Evolutionary conservation across 1,140 invertebrate species (phyloP).

Genomic region (Yoshiicerus persimilis): DNA sequence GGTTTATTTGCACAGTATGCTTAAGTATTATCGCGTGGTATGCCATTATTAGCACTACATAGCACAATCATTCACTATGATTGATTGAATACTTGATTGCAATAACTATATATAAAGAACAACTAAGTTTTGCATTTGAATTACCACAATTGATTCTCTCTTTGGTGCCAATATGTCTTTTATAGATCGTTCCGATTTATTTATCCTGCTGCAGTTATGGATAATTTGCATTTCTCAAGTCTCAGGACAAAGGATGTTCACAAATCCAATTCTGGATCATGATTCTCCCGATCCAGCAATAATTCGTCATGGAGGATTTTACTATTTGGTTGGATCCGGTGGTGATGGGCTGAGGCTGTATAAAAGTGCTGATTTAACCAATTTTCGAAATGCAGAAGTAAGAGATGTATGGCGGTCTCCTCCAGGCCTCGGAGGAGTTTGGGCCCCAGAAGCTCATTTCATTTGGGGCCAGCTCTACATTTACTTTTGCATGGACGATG

Average conservation of each 20-base stretch:
- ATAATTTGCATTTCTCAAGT: background rate
- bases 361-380: constrained; percentile 18
- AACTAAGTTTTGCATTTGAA: too few relatives aligned
- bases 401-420: background rate
- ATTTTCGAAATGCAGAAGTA: constrained; percentile 26
- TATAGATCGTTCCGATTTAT: too few relatives aligned
- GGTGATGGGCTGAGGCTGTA: constrained; percentile 6
- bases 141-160: too few relatives aligned
- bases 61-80: too few relatives aligned
- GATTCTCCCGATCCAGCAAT: constrained; percentile 31
- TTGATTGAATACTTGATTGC: too few relatives aligned
- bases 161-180: too few relatives aligned
- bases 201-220: too few relatives aligned
- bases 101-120: too few relatives aligned
- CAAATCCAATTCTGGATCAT: constrained; percentile 36
- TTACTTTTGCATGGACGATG: constrained; percentile 38
- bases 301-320: background rate
- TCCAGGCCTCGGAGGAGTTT: background rate
- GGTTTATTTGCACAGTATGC: too few relatives aligned
- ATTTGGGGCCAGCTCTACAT: constrained; percentile 34
- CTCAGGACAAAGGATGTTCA: background rate
- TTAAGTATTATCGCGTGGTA: too few relatives aligned
- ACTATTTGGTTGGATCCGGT: constrained; percentile 24
- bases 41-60: too few relatives aligned
- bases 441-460: constrained; percentile 38